phyloP scores from a whole-genome alignment of 2,797 vertebrate species.

The Fistularia tabacaria region DNA sequence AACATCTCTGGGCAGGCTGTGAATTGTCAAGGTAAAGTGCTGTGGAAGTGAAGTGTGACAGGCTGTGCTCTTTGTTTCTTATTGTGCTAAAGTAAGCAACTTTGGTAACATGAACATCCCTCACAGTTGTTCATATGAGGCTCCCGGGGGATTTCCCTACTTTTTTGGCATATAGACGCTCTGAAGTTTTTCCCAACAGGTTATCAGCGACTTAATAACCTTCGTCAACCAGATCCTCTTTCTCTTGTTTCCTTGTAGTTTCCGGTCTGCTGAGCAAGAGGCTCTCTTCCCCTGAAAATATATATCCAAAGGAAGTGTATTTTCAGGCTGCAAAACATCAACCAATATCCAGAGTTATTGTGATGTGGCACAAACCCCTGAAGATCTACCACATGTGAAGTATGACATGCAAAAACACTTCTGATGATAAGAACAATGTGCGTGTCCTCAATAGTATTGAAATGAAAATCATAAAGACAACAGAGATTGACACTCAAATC shows the following conservation, averaged over 20 bases:
- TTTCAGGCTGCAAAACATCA: neutral
- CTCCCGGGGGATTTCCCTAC: conserved; percentile 10
- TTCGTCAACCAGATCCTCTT: conserved; percentile 53
- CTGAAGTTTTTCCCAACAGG: conserved; percentile 76
- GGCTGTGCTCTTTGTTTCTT: neutral
- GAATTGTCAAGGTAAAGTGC: no score
- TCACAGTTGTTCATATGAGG: no score
- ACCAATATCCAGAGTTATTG: neutral
- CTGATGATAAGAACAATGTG: no score
- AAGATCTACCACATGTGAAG: no score
- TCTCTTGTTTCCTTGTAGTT: conserved; percentile 56
- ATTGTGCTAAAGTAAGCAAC: neutral
- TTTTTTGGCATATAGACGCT: conserved; percentile 40
- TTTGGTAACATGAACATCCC: no score
- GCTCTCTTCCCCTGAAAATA: conserved; percentile 56
- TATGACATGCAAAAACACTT: no score
- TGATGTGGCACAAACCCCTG: neutral
- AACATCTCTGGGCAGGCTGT: no score
- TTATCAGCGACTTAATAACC: conserved; percentile 57
- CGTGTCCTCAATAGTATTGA: no score
- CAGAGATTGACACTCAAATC: no score
- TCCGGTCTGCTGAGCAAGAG: conserved; percentile 52
- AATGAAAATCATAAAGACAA: no score
- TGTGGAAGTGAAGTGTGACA: no score
- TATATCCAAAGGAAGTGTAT: conserved; percentile 4